These are phyloP conservation scores for Chrysolina haemoptera DNA, from an alignment of 2,888 invertebrate genomes.

Conservation along the genomic window DNA sequence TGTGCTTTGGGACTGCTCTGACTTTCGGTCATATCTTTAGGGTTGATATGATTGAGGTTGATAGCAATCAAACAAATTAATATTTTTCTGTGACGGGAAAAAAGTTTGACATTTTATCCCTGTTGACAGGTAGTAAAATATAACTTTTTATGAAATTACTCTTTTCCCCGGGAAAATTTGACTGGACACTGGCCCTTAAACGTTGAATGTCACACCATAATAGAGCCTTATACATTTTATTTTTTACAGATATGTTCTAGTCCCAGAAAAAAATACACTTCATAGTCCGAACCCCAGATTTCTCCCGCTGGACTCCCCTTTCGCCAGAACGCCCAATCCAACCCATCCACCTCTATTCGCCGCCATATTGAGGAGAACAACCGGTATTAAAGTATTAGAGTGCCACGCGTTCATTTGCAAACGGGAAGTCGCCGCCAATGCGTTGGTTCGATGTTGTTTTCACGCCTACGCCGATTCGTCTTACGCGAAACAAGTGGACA, in stretches of 20 bases:
- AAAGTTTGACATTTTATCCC: too few species aligned
- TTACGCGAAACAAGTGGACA: slow-evolving; percentile 87
- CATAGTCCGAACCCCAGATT: slow-evolving; percentile 86
- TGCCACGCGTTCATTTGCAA: slow-evolving; percentile 99
- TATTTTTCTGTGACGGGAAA: too few species aligned
- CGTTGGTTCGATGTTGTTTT: slow-evolving; percentile 96
- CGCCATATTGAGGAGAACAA: slow-evolving; percentile 94
- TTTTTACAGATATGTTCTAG: slow-evolving; percentile 69
- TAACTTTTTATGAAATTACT: too few species aligned
- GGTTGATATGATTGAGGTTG: too few species aligned
- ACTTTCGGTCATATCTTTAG: too few species aligned
- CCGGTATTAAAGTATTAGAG: slow-evolving; percentile 97
- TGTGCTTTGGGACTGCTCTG: too few species aligned
- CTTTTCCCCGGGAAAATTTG: too few species aligned
- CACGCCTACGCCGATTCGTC: slow-evolving; percentile 98
- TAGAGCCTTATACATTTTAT: neutral
- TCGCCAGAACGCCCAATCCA: slow-evolving; percentile 92
- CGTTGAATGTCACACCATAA: too few species aligned
- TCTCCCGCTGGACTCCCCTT: slow-evolving; percentile 95
- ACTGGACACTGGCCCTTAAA: too few species aligned
- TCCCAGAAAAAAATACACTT: slow-evolving; percentile 69
- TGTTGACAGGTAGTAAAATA: too few species aligned
- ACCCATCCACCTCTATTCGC: slow-evolving; percentile 97
- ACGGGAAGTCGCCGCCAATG: slow-evolving; percentile 96
- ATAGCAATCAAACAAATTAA: too few species aligned